phyloP scores from a whole-genome alignment of 2,888 invertebrate species.

The Scrobipalpa atriplicella region DNA sequence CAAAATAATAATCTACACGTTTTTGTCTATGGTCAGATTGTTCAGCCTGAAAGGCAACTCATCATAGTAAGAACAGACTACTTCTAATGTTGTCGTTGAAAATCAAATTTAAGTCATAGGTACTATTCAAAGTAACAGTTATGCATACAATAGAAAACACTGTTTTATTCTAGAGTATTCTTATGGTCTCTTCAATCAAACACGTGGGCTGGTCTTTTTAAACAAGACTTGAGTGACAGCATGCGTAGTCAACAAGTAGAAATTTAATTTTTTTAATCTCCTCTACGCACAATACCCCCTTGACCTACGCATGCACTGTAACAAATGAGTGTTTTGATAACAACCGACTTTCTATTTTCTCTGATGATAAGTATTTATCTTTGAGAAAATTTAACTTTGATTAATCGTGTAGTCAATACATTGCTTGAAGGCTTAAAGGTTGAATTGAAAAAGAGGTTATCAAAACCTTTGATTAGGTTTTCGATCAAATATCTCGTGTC shows the following conservation, averaged over 20 bases:
- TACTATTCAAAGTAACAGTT: too few species aligned
- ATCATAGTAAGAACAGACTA: too few species aligned
- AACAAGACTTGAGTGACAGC: not conserved
- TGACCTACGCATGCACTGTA: conserved; percentile 26
- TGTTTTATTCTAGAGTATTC: not conserved
- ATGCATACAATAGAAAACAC: too few species aligned
- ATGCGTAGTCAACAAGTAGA: conserved; percentile 13
- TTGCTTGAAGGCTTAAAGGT: not conserved
- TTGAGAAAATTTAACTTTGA: not conserved
- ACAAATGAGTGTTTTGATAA: conserved; percentile 27
- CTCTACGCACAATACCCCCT: conserved; percentile 17
- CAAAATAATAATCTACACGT: too few species aligned
- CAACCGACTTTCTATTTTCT: conserved; percentile 23
- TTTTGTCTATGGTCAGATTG: too few species aligned
- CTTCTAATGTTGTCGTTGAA: too few species aligned
- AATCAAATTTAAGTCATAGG: too few species aligned
- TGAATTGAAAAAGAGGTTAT: too few species aligned
- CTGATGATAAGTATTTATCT: not conserved
- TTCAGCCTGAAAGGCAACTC: too few species aligned
- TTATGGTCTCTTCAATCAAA: not conserved
- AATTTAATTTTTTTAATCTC: conserved; percentile 26
- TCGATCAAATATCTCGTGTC: too few species aligned
- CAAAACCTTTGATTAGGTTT: too few species aligned
- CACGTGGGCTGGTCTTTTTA: conserved; percentile 1
- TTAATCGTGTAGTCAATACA: not conserved